phyloP scores from a whole-genome alignment of 2,113 vertebrate genomes.

The Stictonetta naevosa region DNA sequence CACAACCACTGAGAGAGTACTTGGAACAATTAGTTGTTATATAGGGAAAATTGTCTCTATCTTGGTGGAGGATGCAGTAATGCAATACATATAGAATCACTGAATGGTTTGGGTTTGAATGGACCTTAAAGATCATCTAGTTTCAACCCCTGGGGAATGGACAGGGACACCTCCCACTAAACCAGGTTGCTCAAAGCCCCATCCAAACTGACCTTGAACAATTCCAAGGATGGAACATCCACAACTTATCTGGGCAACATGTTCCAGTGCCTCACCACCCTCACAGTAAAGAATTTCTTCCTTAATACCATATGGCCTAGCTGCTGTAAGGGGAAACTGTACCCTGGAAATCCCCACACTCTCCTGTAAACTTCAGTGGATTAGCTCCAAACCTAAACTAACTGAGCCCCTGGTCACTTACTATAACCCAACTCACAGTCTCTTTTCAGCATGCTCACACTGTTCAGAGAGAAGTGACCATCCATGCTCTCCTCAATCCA shows the following conservation, averaged over 20 bases:
- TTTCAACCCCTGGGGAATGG: no score
- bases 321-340: not conserved
- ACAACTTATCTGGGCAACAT: no score
- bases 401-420: not conserved
- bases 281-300: no score
- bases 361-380: not conserved
- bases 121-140: no score
- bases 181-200: no score
- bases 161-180: no score
- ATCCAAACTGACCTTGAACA: no score
- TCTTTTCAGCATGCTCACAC: not conserved
- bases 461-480: fast-evolving
- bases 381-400: not conserved
- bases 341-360: not conserved
- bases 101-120: no score
- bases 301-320: not conserved
- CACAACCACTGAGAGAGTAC: not conserved
- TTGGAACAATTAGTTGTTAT: not conserved
- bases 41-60: not conserved
- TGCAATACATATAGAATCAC: not conserved
- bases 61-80: fast-evolving
- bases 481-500: fast-evolving
- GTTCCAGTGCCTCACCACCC: no score
- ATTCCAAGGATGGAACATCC: no score
- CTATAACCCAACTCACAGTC: not conserved